Percentiles rank a stretch among this genome's conserved stretches.
phyloP scores from a whole-genome alignment of 2,888 invertebrate genomes.

The Diogma glabrata region DNA sequence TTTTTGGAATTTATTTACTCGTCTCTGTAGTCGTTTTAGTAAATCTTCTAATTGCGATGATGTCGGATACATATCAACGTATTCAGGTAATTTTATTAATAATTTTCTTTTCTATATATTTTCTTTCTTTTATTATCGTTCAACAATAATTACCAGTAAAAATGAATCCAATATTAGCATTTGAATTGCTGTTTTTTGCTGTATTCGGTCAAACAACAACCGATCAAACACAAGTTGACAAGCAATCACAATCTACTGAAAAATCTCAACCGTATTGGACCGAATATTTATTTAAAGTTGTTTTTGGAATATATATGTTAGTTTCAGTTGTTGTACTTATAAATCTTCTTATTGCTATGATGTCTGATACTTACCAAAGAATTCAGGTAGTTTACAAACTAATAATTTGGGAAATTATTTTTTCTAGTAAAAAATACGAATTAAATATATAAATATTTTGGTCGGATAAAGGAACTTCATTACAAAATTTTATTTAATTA shows the following conservation, averaged over 20 bases:
- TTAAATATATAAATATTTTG: too few species aligned
- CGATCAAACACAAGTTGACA: constrained; percentile 61
- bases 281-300: constrained; percentile 73
- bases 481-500: too few species aligned
- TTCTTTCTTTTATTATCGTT: constrained; percentile 14
- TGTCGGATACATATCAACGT: constrained; percentile 99
- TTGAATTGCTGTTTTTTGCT: constrained; percentile 97
- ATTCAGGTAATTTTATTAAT: constrained; percentile 73
- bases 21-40: constrained; percentile 96
- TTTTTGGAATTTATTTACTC: constrained; percentile 96
- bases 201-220: constrained; percentile 91
- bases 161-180: constrained; percentile 83
- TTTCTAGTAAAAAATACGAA: too few species aligned
- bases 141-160: constrained; percentile 61
- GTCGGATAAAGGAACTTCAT: too few species aligned
- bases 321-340: constrained; percentile 98
- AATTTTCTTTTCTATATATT: constrained; percentile 20
- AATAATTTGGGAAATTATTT: too few species aligned
- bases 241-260: constrained; percentile 39
- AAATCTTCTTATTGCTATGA: constrained; percentile 99
- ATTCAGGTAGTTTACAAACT: too few species aligned
- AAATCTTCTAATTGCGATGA: constrained; percentile 99
- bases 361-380: constrained; percentile 99
- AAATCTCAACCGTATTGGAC: constrained; percentile 69
- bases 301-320: constrained; percentile 93